Conservation (phyloP, 2,888 invertebrate species). For the Macaria liturata region DNA sequence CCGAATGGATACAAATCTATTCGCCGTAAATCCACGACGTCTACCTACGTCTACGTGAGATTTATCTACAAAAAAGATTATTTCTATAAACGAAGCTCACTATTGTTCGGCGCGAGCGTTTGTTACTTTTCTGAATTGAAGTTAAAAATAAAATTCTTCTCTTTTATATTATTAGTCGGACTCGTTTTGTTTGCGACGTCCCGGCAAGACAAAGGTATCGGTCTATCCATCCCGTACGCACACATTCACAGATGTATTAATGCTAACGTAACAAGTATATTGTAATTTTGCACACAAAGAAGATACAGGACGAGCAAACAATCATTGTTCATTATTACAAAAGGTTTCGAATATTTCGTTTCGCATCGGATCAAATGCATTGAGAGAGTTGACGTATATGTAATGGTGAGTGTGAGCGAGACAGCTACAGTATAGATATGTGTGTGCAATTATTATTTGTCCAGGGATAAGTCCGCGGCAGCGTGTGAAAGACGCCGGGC, state of each 20-base stretch:
- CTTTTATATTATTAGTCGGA: conserved; percentile 80
- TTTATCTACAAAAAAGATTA: conserved; percentile 83
- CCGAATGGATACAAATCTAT: conserved; percentile 69
- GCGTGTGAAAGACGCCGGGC: conserved; percentile 80
- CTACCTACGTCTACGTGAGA: conserved; percentile 76
- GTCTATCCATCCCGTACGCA: conserved; percentile 78
- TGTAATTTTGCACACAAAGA: conserved; percentile 82
- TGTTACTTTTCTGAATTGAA: conserved; percentile 81
- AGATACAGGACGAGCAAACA: conserved; percentile 81
- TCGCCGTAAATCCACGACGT: conserved; percentile 63
- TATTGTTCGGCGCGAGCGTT: conserved; percentile 78
- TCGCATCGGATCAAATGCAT: conserved; percentile 80
- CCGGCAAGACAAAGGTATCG: conserved; percentile 81
- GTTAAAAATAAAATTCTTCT: conserved; percentile 82
- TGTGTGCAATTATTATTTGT: conserved; percentile 82
- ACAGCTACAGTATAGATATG: conserved; percentile 58
- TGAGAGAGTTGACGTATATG: conserved; percentile 67
- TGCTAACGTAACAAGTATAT: conserved; percentile 80
- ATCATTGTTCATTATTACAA: conserved; percentile 84
- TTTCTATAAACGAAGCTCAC: conserved; percentile 79
- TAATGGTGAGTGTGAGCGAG: conserved; percentile 65
- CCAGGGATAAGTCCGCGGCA: conserved; percentile 79
- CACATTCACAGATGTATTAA: conserved; percentile 69
- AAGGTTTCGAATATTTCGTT: conserved; percentile 81
- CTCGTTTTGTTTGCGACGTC: conserved; percentile 81